Evolutionary conservation across 2,113 vertebrate genomes (phyloP).

Genomic region (Elephantulus edwardii): DNA sequence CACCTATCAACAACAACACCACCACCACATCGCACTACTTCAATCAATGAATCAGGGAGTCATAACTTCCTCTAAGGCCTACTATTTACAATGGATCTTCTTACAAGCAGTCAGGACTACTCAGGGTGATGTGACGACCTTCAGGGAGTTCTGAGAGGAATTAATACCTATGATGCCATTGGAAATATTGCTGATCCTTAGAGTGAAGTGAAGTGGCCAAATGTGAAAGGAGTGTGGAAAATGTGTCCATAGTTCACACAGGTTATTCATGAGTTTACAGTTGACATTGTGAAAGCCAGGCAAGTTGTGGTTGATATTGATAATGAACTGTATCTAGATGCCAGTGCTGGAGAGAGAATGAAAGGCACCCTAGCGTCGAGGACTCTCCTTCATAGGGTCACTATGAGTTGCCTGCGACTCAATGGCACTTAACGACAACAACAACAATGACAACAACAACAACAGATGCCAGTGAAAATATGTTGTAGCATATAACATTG

Average conservation of each 20-base stretch:
- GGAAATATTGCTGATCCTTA: neutral
- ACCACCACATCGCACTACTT: neutral
- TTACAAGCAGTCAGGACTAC: neutral
- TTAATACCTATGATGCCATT: neutral
- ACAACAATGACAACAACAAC: too few species aligned
- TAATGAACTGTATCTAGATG: too few species aligned
- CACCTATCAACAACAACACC: neutral
- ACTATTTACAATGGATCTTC: neutral
- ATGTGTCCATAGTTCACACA: neutral
- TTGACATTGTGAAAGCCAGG: too few species aligned
- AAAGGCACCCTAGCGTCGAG: too few species aligned
- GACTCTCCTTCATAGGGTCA: too few species aligned
- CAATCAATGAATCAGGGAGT: neutral
- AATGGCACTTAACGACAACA: too few species aligned
- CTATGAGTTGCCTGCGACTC: too few species aligned
- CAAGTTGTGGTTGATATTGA: too few species aligned
- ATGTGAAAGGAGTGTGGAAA: neutral
- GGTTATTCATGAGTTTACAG: neutral
- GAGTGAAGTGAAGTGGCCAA: neutral
- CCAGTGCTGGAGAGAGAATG: too few species aligned
- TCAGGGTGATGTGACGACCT: neutral
- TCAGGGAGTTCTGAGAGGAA: neutral
- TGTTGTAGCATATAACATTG: too few species aligned
- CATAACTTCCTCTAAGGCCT: neutral
- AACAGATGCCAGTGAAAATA: too few species aligned